A percentile compares a stretch with the other conserved stretches of the same genome.
Evolutionary conservation across 2,888 invertebrate genomes (phyloP).

Genomic region (Cecidostiba fungosa): DNA sequence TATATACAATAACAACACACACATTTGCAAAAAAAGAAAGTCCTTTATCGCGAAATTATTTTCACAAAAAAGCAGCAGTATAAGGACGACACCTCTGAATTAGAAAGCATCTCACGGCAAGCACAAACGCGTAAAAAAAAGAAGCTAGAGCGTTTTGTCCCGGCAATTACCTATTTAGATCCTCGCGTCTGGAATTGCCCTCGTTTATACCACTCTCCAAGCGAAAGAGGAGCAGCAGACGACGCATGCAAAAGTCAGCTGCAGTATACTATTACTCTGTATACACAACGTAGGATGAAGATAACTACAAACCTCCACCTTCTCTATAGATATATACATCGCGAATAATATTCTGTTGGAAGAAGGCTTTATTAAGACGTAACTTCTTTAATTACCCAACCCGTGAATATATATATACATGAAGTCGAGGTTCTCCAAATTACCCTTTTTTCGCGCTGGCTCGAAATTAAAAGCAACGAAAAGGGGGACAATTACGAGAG

Average conservation of each 20-base stretch:
- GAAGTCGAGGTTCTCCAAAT: background rate
- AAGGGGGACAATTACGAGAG: slow-evolving; percentile 71
- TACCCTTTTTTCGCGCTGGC: slow-evolving; percentile 4
- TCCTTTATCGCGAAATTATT: background rate
- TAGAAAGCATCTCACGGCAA: background rate
- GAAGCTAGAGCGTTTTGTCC: slow-evolving; percentile 18
- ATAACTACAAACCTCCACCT: background rate
- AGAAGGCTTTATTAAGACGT: slow-evolving; percentile 69
- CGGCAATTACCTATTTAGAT: slow-evolving; percentile 52
- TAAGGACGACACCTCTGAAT: background rate
- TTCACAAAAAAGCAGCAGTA: background rate
- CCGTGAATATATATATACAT: slow-evolving; percentile 46
- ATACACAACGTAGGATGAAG: too few species aligned
- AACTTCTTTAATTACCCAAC: slow-evolving; percentile 75
- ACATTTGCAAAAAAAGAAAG: background rate
- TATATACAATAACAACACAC: too few species aligned
- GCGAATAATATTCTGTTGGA: background rate
- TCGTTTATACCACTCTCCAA: background rate
- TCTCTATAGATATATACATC: slow-evolving; percentile 61
- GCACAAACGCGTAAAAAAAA: background rate
- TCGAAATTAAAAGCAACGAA: slow-evolving; percentile 72
- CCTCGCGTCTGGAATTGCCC: slow-evolving; percentile 7
- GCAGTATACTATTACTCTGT: background rate
- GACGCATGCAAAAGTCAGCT: slow-evolving; percentile 22
- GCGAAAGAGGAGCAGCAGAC: background rate